Evolutionary conservation across 1,140 invertebrate species (phyloP), one percentile per base, ranked within the genome.

Genomic region (Drosophila burlai): DNA sequence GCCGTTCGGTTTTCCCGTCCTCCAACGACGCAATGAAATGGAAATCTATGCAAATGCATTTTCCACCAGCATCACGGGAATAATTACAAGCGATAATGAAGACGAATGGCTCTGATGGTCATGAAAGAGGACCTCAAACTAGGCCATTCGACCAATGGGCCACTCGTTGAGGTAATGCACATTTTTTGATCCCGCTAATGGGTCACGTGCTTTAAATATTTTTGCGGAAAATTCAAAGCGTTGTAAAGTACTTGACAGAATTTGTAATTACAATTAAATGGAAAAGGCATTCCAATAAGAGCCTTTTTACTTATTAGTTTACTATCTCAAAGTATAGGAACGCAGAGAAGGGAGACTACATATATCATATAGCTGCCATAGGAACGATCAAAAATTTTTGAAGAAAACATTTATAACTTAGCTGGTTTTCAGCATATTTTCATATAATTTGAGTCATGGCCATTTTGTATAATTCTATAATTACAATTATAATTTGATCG

Each of bases 31-130:
- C 79, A 79, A 47, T 82, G 59, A 64, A 67, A 82, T 77, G 83
- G 55, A 80, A 82, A 72, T 76, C 69, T 76, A 85, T 81, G 82
- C 74, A 85, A 85, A 85, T 78, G 64, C 77, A 55, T 61, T 78
- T 45, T 72, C 43, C 54, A 24, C 40, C 47, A 57, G 46, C 59
- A 52, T 31, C 58, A 76, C 52, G 46, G 62, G 47, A 69, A 81
- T 81, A 81, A 81, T 80, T 50, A 68, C 68, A 71, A 81, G 18
- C 61, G 54, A 72, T 73, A 72, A 73, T 73, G 67, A 72, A 72
- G 67, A 73, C 45, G 67, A 66, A 77, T 61, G 68, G 58, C 40
- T 42, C 31, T 40, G 55, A 47, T 49, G 59, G 26, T 31, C 47
- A 29, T n/a, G 15, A n/a, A 49, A 47, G 34, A 58, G 29, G 42